Percentiles rank a stretch among this genome's conserved stretches.
phyloP scores from a whole-genome alignment of 1,140 invertebrate species.

The Argopecten irradians region DNA sequence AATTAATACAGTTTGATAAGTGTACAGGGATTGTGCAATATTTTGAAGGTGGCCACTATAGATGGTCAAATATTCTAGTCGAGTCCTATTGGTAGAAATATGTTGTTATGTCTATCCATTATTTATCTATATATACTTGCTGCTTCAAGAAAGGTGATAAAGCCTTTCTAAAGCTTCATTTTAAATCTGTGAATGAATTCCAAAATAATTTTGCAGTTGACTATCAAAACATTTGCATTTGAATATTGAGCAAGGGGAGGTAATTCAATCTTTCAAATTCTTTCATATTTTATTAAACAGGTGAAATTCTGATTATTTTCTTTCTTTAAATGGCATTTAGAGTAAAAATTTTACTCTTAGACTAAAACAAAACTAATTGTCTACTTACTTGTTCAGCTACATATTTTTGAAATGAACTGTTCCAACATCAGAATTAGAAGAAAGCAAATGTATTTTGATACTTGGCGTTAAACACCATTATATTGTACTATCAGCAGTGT shows the following conservation, averaged over 20 bases:
- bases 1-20: too few relatives aligned
- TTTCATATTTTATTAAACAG: too few relatives aligned
- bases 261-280: background rate
- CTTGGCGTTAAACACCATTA: too few relatives aligned
- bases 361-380: too few relatives aligned
- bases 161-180: background rate
- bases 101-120: background rate
- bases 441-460: too few relatives aligned
- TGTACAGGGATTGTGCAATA: background rate
- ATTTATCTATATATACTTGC: background rate
- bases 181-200: background rate
- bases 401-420: too few relatives aligned
- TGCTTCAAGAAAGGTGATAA: background rate
- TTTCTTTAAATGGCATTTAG: too few relatives aligned
- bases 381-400: too few relatives aligned
- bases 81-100: background rate
- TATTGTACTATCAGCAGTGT: too few relatives aligned
- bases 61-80: background rate
- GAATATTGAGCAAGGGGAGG: background rate
- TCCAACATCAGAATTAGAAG: too few relatives aligned
- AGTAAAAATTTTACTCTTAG: too few relatives aligned
- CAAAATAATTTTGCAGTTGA: background rate
- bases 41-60: background rate
- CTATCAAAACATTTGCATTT: background rate
- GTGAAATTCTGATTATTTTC: too few relatives aligned